Evolutionary conservation across 2,113 vertebrate genomes (phyloP), one percentile per base, ranked within the genome.

Genomic region (Nothoprocta perdicaria): DNA sequence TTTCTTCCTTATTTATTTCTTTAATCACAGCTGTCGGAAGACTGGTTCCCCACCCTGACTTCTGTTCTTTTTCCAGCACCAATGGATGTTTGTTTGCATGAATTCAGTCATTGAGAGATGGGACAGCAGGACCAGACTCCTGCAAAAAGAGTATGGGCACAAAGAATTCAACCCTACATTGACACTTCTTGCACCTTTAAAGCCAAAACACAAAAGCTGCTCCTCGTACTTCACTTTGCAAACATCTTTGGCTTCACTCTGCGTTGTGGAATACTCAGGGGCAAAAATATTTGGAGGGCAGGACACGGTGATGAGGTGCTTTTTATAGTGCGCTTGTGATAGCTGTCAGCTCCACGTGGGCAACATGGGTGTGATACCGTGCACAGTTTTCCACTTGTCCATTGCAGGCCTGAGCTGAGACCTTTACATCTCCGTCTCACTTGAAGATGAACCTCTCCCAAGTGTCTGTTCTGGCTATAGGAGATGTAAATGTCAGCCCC

Each of bases 291-390:
- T 38, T 77, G 9, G 27, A 41, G 27, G 4, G 14, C 11, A 46
- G 31, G 33, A 9, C 2, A 78, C 22, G n/a, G 53, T 31, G 43
- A 21, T 8, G 19, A 66, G 27, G 27, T 68, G 38, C 24, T 62
- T 23, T 35, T 41, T 45, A 3, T 24, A 33, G 19, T 5, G 0
- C 23, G 2, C 26, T 52, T 31, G 16, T 0, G 67, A 7, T 29
- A 38, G 16, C n/a, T 41, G 29, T 53, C 76, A 73, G 3, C 21
- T 38, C 23, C 43, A 53, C 0, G 0, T 6, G 48, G 60, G 35
- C 53, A 86, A 48, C 43, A n/a, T 24, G 0, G 0, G 79, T 48
- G 57, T 0, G 1, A 60, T 24, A 38, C 43, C 71, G 61, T 1
- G 1, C n/a, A 24, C 41, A 67, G 52, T 14, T 76, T 76, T 87